phyloP scores from a whole-genome alignment of 2,113 vertebrate genomes.

The Tautogolabrus adspersus region DNA sequence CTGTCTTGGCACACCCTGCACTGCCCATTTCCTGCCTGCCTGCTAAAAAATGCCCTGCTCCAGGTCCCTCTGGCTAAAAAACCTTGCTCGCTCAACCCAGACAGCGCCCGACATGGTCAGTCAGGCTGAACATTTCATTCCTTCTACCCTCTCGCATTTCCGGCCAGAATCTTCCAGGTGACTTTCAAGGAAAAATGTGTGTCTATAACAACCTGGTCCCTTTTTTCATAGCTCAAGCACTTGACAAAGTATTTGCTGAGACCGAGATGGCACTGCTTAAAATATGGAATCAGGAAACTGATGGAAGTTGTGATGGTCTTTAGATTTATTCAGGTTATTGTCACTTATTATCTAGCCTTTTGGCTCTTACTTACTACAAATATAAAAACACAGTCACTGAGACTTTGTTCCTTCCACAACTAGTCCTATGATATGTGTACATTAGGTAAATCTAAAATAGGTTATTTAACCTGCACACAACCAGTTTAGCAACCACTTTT shows the following conservation, averaged over 20 bases:
- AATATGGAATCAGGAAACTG: not conserved
- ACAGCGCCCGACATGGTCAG: slow-evolving; percentile 50
- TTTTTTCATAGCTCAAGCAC: not conserved
- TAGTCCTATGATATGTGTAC: no score
- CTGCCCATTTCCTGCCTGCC: slow-evolving; percentile 79
- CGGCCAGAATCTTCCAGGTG: slow-evolving; percentile 52
- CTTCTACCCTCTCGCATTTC: slow-evolving; percentile 43
- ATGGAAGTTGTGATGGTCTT: not conserved
- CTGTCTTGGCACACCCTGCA: slow-evolving; percentile 79
- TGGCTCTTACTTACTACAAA: not conserved
- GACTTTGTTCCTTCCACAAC: no score
- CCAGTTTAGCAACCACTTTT: no score
- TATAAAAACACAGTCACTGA: no score
- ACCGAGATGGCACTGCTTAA: not conserved
- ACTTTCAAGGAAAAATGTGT: slow-evolving; percentile 29
- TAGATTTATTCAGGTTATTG: not conserved
- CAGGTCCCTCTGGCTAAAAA: slow-evolving; percentile 21
- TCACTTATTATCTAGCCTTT: not conserved
- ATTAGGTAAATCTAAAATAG: no score
- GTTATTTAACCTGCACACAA: no score
- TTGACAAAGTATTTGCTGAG: not conserved
- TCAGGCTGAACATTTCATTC: slow-evolving; percentile 37
- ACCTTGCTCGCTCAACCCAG: slow-evolving; percentile 62
- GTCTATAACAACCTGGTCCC: not conserved
- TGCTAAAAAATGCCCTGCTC: slow-evolving; percentile 67